Evolutionary conservation across 1,140 invertebrate species (phyloP).

Genomic region (Scylla paramamosain): DNA sequence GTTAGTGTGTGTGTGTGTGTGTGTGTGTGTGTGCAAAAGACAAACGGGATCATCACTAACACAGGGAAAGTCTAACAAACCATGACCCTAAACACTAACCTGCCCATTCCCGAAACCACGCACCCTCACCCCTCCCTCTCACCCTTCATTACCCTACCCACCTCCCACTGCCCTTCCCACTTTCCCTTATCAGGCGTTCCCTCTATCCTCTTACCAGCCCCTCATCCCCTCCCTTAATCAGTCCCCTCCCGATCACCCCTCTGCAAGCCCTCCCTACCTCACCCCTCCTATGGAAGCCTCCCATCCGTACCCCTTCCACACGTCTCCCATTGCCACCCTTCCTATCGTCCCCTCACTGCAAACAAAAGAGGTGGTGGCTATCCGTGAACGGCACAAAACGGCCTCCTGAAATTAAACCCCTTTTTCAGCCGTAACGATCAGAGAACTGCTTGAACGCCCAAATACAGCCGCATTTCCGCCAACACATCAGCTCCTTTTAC

Average conservation of each 20-base stretch:
- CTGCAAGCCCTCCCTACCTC: neutral
- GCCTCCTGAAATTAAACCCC: constrained; percentile 10
- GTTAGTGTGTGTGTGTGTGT: neutral
- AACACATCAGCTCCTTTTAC: neutral
- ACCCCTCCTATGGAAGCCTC: neutral
- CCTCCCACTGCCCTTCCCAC: neutral
- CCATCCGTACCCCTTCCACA: neutral
- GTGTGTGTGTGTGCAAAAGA: neutral
- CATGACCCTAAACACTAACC: neutral
- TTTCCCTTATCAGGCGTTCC: neutral
- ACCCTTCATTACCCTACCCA: neutral
- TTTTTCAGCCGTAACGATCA: neutral
- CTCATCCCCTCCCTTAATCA: neutral
- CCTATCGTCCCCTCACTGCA: neutral
- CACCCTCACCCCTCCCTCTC: neutral
- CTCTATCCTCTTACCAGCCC: neutral
- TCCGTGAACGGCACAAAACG: neutral
- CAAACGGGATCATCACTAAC: neutral
- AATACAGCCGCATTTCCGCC: neutral
- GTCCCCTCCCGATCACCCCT: neutral
- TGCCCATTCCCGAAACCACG: too few relatives aligned
- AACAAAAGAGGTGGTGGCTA: constrained; percentile 11
- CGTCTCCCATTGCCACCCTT: neutral
- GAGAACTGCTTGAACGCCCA: neutral
- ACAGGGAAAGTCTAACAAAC: neutral